Evolutionary conservation across 2,888 invertebrate species (phyloP).

Genomic region (Torymus tubicola): DNA sequence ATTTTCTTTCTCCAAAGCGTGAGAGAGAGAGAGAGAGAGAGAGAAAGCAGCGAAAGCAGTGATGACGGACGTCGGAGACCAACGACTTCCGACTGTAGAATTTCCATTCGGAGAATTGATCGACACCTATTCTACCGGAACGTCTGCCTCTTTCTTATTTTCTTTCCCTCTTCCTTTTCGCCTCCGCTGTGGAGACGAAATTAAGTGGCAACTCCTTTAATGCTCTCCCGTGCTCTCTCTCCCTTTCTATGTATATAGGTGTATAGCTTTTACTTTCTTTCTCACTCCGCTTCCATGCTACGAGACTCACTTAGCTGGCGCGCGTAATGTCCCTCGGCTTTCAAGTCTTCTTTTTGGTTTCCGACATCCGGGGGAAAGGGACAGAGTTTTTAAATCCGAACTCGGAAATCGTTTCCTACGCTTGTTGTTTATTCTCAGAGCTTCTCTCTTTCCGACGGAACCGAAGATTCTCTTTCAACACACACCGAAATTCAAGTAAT

Average conservation of each 20-base stretch:
- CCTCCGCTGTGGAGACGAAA: slow-evolving; percentile 39
- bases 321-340: slow-evolving; percentile 4
- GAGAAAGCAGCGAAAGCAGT: neutral
- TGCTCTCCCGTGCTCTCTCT: too few relatives aligned
- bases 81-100: slow-evolving; percentile 48
- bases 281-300: neutral
- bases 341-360: neutral
- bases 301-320: slow-evolving; percentile 28
- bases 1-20: slow-evolving; percentile 42
- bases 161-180: slow-evolving; percentile 19
- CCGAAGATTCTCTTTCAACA: too few relatives aligned
- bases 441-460: neutral
- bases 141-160: neutral
- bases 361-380: neutral
- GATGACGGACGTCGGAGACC: neutral
- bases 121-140: slow-evolving; percentile 52
- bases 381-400: too few relatives aligned
- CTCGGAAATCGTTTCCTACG: slow-evolving; percentile 4
- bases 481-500: too few relatives aligned
- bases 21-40: too few relatives aligned
- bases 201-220: slow-evolving; percentile 50
- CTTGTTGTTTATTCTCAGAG: slow-evolving; percentile 6
- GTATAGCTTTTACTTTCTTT: slow-evolving; percentile 19
- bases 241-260: too few relatives aligned
- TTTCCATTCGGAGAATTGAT: slow-evolving; percentile 52